Percentiles rank a stretch among this genome's conserved stretches.
Evolutionary conservation across 2,888 invertebrate species (phyloP).

Genomic region (Hartigia nigra): DNA sequence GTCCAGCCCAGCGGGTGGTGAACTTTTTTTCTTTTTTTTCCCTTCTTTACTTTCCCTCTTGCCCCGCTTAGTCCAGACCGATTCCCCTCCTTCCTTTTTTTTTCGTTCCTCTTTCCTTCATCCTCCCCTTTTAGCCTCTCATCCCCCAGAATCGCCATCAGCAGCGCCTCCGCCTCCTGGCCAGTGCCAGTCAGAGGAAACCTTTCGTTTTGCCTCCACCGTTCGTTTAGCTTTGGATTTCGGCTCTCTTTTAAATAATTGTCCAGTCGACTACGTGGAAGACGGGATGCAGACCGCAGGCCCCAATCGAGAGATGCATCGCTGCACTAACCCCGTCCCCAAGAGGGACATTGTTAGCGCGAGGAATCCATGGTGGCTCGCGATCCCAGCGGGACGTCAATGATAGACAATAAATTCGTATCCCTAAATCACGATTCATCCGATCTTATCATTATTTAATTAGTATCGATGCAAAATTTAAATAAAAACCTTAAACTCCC

Average conservation of each 20-base stretch:
- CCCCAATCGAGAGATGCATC: conserved; percentile 42
- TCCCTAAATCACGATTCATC: not conserved
- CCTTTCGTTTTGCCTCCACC: conserved; percentile 38
- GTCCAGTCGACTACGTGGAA: conserved; percentile 35
- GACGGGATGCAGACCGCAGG: conserved; percentile 27
- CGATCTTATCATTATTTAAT: not conserved
- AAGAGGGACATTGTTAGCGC: conserved; percentile 12
- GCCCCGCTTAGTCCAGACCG: conserved; percentile 28
- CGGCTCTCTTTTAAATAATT: conserved; percentile 55
- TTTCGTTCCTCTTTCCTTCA: conserved; percentile 26
- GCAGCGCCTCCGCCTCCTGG: conserved; percentile 18
- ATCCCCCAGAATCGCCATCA: not conserved
- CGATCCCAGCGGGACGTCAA: not conserved
- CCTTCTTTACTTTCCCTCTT: conserved; percentile 28
- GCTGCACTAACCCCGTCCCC: conserved; percentile 35
- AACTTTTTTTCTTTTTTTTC: conserved; percentile 36
- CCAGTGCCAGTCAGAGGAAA: conserved; percentile 48
- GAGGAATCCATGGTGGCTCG: conserved; percentile 2
- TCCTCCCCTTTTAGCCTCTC: conserved; percentile 12
- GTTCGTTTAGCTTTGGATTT: conserved; percentile 51
- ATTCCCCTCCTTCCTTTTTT: conserved; percentile 30
- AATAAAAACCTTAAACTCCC: not conserved
- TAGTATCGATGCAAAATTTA: not conserved
- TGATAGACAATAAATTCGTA: conserved; percentile 10
- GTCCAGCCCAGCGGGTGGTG: conserved; percentile 60